phyloP scores from a whole-genome alignment of 2,888 invertebrate species.

The Xanthostigma xanthostigma region DNA sequence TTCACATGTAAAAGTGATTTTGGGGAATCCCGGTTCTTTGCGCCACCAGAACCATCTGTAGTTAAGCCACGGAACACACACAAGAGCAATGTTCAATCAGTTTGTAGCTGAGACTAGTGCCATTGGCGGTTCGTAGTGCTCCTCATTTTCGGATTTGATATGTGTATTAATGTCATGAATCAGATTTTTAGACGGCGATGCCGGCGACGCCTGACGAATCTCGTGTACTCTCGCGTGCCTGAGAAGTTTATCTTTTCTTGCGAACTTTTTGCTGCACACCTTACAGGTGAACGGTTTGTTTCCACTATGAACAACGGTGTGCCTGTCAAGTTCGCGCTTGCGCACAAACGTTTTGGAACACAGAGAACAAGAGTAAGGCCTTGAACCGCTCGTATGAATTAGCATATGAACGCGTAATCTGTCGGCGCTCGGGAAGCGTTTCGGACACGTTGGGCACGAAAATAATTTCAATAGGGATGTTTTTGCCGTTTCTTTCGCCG shows the following conservation, averaged over 20 bases:
- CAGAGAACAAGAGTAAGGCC: slow-evolving; percentile 45
- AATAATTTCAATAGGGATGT: slow-evolving; percentile 13
- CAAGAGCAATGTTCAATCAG: no score
- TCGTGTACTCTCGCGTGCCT: slow-evolving; percentile 53
- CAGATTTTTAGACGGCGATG: slow-evolving; percentile 22
- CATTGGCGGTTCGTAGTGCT: no score
- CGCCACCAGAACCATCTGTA: no score
- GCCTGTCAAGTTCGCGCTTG: slow-evolving; percentile 54
- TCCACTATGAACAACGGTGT: slow-evolving; percentile 49
- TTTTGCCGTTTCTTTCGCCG: slow-evolving; percentile 6
- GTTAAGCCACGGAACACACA: no score
- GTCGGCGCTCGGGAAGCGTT: slow-evolving; percentile 20
- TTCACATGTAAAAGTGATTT: no score
- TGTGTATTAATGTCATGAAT: slow-evolving; percentile 44
- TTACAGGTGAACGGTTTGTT: slow-evolving; percentile 52
- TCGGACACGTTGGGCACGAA: slow-evolving; percentile 21
- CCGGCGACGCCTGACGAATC: slow-evolving; percentile 14
- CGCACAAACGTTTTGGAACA: slow-evolving; percentile 53
- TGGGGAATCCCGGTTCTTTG: no score
- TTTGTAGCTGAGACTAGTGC: no score
- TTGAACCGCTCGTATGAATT: slow-evolving; percentile 32
- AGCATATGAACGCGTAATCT: slow-evolving; percentile 30
- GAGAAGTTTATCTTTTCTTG: slow-evolving; percentile 50
- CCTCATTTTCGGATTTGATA: slow-evolving; percentile 8
- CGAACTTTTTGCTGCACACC: slow-evolving; percentile 50